Evolutionary conservation across 2,888 invertebrate genomes (phyloP), one percentile per base, ranked within the genome.

Genomic region (Lobophora halterata): DNA sequence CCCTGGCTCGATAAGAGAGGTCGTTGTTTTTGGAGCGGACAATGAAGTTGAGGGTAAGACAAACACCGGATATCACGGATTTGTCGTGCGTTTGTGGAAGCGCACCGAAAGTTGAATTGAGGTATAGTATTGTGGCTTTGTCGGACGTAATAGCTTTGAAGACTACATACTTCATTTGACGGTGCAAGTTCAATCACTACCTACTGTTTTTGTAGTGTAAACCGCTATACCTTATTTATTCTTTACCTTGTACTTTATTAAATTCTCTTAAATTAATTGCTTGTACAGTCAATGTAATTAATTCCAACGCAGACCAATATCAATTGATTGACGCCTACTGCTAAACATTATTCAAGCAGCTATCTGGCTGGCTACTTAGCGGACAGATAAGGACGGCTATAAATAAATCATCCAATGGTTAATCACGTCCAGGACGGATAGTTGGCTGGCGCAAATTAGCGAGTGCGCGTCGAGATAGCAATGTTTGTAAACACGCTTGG

Each of bases 391-490:
- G 49, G 54, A 54, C 49, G 53, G 52, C 56, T 60, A 61, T 64
- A 76, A 78, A 82, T 82, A 79, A 83, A 82, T 82, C 79, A 81
- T 74, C 65, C 60, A 46, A 65, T 37, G 48, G 49, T 41, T 71
- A 70, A 83, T 85, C 79, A 73, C 74, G 74, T 71, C 71, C 72
- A 72, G 66, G 71, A 74, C 37, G 73, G 61, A 61, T 63, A 71
- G 76, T 68, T 65, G 71, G 75, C 68, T 71, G 67, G 67, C 68
- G 72, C 78, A 82, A 85, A 83, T 85, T 80, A 83, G 83, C 77
- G 80, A 79, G 74, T 85, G 85, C 76, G 71, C 78, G 63, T 57
- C 52, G 72, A 69, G 85, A 85, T 85, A 82, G 79, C 72, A 72
- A 66, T 77, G 77, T 78, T 76, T 76, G 72, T 57, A 66, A 72